Conservation (phyloP, 2,888 invertebrate genomes). For the Lasioglossum oenotherae region DNA sequence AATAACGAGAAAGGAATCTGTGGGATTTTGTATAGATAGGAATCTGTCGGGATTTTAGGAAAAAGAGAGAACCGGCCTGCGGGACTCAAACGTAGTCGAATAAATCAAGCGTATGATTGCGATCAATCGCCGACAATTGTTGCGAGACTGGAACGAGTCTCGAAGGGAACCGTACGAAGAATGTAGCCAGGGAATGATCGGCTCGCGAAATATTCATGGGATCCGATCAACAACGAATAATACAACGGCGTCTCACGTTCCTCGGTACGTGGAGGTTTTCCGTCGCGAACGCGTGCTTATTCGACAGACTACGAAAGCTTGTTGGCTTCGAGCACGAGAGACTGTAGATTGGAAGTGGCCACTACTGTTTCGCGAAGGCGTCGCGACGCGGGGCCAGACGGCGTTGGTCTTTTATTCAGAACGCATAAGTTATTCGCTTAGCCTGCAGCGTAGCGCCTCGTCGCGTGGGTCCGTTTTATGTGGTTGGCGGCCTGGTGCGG, state of each 20-base stretch:
- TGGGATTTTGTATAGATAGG: too few relatives aligned
- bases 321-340: background rate
- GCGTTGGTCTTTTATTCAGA: slow-evolving; percentile 62
- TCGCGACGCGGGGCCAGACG: slow-evolving; percentile 47
- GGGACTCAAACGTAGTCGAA: background rate
- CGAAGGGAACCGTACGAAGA: background rate
- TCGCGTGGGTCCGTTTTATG: slow-evolving; percentile 37
- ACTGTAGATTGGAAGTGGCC: background rate
- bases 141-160: background rate
- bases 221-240: background rate
- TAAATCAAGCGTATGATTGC: background rate
- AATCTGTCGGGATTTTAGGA: background rate
- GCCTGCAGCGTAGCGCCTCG: slow-evolving; percentile 45
- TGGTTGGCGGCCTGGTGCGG: slow-evolving; percentile 36
- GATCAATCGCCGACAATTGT: background rate
- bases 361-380: slow-evolving; percentile 26
- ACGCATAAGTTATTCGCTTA: slow-evolving; percentile 69
- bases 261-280: background rate
- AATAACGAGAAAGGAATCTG: too few relatives aligned
- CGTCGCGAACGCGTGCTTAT: slow-evolving; percentile 20
- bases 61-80: background rate
- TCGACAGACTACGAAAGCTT: slow-evolving; percentile 28
- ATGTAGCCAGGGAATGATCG: background rate
- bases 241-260: background rate
- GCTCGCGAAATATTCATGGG: background rate